These are phyloP conservation scores for Phrynocephalus versicolor DNA, from an alignment of 2,113 vertebrate genomes.

Conservation along the genomic window DNA sequence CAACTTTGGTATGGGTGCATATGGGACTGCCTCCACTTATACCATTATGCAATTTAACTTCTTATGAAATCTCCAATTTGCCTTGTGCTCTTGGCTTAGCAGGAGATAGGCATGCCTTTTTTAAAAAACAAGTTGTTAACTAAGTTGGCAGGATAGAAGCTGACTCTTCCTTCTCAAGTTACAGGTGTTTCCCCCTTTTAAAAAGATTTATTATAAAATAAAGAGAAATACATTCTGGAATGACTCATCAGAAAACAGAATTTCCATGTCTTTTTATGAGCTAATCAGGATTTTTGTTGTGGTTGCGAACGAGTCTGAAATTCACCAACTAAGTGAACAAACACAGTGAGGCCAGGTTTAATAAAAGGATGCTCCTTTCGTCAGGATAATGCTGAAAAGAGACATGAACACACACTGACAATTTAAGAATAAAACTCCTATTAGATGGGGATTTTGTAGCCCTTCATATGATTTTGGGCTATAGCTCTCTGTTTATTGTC, in stretches of 20 bases:
- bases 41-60: conserved; percentile 43
- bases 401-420: no score
- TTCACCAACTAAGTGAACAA: background rate
- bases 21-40: conserved; percentile 33
- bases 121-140: conserved; percentile 33
- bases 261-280: background rate
- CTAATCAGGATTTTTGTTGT: background rate
- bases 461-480: background rate
- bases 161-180: conserved; percentile 26
- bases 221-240: background rate
- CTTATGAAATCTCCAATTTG: conserved; percentile 46
- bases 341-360: background rate
- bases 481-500: background rate
- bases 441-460: background rate
- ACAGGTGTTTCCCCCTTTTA: conserved; percentile 23
- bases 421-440: no score
- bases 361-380: no score
- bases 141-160: conserved; percentile 15
- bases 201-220: background rate
- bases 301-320: conserved; percentile 41
- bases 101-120: conserved; percentile 26
- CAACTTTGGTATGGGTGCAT: conserved; percentile 28
- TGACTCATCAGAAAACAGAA: background rate
- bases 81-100: conserved; percentile 48
- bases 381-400: no score